Base-by-base conservation (phyloP, 2,113 vertebrate genomes). In the Centropristis striata region DNA sequence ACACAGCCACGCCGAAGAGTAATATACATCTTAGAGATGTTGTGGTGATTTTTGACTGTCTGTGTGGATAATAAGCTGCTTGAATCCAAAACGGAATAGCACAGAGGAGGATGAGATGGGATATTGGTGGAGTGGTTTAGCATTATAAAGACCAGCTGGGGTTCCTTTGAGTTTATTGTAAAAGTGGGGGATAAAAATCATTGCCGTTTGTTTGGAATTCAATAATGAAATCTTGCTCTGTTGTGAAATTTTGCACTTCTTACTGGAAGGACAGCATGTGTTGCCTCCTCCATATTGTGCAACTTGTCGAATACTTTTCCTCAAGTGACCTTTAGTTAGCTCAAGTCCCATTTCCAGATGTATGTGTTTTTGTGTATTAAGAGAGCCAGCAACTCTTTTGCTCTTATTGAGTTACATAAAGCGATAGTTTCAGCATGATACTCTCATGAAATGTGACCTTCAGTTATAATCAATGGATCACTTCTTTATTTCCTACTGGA, bases 181-280 rank as follows among this genome's bases (percentile, higher is more conserved):
- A 63, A 68, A 76, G 28, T 36, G 44, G 54, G 28, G 61, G 37
- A 81, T 58, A 49, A 12, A 57, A 76, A 32, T 69, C 63, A 37
- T 13, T 36, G 18, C 2, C 9, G 39, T 70, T 75, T 77, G 6
- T 80, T 70, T 46, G 13, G n/a, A 57, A 59, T 9, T 63, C 21
- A 76, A 23, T 64, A 55, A 71, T 53, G 55, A 70, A 85, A 79
- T 68, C n/a, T 47, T 61, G 42, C 70, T 58, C 39, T 76, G 11
- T 59, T 1, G n/a, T 21, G 61, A 78, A 75, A 66, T 58, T 58
- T n/a, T 7, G 46, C 5, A 58, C 53, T 37, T 41, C 70, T 58
- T 59, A 25, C 18, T 53, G 27, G 32, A 66, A 9, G 21, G 54
- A n/a, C 18, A 39, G 44, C 10, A 14, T 32, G 16, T 25, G 42